A percentile compares a stretch with the other conserved stretches of the same genome.
phyloP scores from a whole-genome alignment of 2,888 invertebrate species.

The Mesorhabditis spiculigera region DNA sequence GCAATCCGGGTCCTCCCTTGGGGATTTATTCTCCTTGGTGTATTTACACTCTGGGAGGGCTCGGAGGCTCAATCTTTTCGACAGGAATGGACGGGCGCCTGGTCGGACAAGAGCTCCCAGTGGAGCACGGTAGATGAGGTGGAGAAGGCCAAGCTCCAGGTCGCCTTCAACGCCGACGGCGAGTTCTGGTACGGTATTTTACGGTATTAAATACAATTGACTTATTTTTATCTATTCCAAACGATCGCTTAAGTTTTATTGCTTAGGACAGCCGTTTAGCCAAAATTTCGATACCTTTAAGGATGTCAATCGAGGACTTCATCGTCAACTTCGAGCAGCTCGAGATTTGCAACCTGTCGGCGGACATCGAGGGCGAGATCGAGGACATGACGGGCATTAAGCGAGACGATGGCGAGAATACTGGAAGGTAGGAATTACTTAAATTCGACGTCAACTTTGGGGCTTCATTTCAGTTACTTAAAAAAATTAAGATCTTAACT shows the following conservation, averaged over 20 bases:
- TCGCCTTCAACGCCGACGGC: constrained; percentile 85
- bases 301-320: constrained; percentile 83
- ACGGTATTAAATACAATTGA: constrained; percentile 25
- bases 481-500: too few species aligned
- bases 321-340: constrained; percentile 75
- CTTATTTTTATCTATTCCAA: constrained; percentile 71
- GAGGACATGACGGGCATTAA: constrained; percentile 45
- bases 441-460: constrained; percentile 30
- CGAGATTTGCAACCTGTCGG: constrained; percentile 91
- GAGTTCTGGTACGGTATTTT: constrained; percentile 77
- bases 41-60: too few species aligned
- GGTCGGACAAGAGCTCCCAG: constrained; percentile 74
- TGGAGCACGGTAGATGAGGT: constrained; percentile 83
- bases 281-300: constrained; percentile 70
- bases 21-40: too few species aligned
- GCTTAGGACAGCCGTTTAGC: constrained; percentile 65
- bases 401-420: constrained; percentile 79
- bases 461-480: too few species aligned
- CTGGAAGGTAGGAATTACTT: constrained; percentile 64
- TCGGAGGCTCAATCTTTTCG: too few species aligned
- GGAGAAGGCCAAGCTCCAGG: constrained; percentile 78
- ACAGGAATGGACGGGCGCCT: constrained; percentile 92
- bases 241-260: constrained; percentile 77
- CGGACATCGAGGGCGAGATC: constrained; percentile 74
- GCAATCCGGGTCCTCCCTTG: too few species aligned